phyloP scores from a whole-genome alignment of 1,140 invertebrate species.

The Dendrolimus punctatus region DNA sequence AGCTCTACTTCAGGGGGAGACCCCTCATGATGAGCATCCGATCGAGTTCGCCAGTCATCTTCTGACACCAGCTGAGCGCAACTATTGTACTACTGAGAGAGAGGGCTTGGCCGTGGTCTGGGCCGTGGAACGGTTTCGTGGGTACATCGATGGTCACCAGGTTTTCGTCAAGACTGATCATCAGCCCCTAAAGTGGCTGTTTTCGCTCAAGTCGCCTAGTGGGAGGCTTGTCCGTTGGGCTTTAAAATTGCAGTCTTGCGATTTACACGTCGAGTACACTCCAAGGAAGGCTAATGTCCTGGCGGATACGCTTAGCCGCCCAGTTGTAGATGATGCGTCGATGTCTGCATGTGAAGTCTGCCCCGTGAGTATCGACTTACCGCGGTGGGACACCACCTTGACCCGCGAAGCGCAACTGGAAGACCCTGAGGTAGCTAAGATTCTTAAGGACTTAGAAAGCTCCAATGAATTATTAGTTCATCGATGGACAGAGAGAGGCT shows the following conservation, averaged over 20 bases:
- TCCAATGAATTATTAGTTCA: constrained; percentile 9
- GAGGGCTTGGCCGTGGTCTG: constrained; percentile 65
- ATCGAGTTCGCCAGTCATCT: constrained; percentile 53
- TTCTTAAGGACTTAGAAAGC: constrained; percentile 20
- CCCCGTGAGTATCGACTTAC: constrained; percentile 15
- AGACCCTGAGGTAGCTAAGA: constrained; percentile 25
- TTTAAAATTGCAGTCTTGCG: constrained; percentile 27
- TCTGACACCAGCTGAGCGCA: constrained; percentile 49
- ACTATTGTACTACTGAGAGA: constrained; percentile 55
- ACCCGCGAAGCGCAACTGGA: constrained; percentile 16
- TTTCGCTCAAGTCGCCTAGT: constrained; percentile 45
- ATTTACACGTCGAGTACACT: constrained; percentile 22
- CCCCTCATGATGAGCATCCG: constrained; percentile 28
- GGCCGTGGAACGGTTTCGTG: constrained; percentile 50
- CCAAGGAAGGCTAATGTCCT: constrained; percentile 34
- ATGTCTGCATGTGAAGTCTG: constrained; percentile 12
- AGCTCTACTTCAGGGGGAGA: constrained; percentile 14
- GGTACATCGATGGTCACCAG: constrained; percentile 40
- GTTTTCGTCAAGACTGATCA: constrained; percentile 51
- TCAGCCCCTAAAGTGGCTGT: constrained; percentile 63
- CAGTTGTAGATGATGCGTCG: constrained; percentile 2
- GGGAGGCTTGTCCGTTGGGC: constrained; percentile 38
- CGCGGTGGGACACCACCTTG: constrained; percentile 4
- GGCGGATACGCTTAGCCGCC: constrained; percentile 31
- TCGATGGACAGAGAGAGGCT: constrained; percentile 18